A percentile compares a stretch with the other conserved stretches of the same genome.
Evolutionary conservation across 2,113 vertebrate species (phyloP).

Genomic region (Felis catus): DNA sequence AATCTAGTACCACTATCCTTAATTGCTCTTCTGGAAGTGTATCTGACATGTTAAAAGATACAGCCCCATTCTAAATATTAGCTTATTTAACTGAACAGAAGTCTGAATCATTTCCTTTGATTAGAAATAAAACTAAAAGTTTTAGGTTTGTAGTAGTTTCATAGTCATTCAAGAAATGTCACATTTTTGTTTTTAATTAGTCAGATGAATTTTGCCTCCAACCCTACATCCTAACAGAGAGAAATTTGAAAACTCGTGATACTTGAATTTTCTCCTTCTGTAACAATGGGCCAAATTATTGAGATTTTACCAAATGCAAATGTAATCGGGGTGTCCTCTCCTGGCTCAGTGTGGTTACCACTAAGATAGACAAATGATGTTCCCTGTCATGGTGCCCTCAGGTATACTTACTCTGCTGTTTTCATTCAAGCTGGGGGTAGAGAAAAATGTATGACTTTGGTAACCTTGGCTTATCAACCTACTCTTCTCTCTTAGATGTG

Average conservation of each 20-base stretch:
- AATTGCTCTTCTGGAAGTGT: neutral
- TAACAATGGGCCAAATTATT: neutral
- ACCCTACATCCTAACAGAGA: neutral
- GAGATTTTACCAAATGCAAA: neutral
- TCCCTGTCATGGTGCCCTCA: accelerated
- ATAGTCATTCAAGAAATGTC: neutral
- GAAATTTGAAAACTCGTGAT: neutral
- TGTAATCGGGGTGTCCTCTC: neutral
- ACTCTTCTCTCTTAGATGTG: neutral
- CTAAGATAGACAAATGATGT: neutral
- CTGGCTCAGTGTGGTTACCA: neutral
- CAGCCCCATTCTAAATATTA: neutral
- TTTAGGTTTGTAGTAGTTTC: neutral
- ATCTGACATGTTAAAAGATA: neutral
- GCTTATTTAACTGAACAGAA: neutral
- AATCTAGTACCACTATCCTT: neutral
- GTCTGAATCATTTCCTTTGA: neutral
- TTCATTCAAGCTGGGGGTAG: neutral
- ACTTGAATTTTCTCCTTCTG: neutral
- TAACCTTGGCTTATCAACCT: neutral
- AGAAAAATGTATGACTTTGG: neutral
- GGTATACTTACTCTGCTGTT: neutral
- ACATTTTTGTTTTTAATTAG: neutral
- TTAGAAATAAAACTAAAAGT: neutral
- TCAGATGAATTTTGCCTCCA: neutral